Base-by-base conservation (phyloP, 2,888 invertebrate species). In the Heteromyza rotundicornis region DNA sequence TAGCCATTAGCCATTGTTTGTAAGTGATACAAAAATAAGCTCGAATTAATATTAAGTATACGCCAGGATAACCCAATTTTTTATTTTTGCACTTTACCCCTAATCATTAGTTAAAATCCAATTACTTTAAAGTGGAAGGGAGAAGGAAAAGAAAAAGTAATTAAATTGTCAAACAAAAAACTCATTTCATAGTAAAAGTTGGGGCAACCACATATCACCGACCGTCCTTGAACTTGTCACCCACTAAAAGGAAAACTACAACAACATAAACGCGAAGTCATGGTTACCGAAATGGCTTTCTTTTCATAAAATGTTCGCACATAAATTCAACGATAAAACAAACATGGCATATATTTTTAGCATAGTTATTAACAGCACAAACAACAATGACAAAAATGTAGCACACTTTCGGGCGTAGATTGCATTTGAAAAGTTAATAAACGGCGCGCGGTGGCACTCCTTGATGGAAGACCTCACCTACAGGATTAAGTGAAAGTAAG, bases 161-260 rank as follows among this genome's bases (percentile, higher is more conserved):
- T n/a, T n/a, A n/a, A n/a, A n/a, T n/a, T n/a, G n/a, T n/a, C n/a
- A n/a, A n/a, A n/a, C n/a, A n/a, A n/a, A n/a, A n/a, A n/a, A n/a
- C n/a, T n/a, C n/a, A n/a, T n/a, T n/a, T n/a, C n/a, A n/a, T n/a
- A n/a, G n/a, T n/a, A n/a, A n/a, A n/a, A n/a, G n/a, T n/a, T n/a
- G n/a, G n/a, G n/a, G n/a, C n/a, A n/a, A n/a, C n/a, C n/a, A n/a
- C n/a, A n/a, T n/a, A n/a, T n/a, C 55, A 57, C 65, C 61, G 69
- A 73, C 76, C 73, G 76, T 74, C 77, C 78, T 77, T 77, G 76
- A 77, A 78, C 77, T 78, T 77, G 77, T 68, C 70, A 64, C 51
- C 57, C 23, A 35, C 53, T 47, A 12, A 14, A n/a, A 40, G 12
- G 3, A n/a, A 40, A 32, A 5, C 32, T n/a, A 40, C n/a, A n/a